phyloP scores from a whole-genome alignment of 1,140 invertebrate genomes.

The Bombus sibiricus region DNA sequence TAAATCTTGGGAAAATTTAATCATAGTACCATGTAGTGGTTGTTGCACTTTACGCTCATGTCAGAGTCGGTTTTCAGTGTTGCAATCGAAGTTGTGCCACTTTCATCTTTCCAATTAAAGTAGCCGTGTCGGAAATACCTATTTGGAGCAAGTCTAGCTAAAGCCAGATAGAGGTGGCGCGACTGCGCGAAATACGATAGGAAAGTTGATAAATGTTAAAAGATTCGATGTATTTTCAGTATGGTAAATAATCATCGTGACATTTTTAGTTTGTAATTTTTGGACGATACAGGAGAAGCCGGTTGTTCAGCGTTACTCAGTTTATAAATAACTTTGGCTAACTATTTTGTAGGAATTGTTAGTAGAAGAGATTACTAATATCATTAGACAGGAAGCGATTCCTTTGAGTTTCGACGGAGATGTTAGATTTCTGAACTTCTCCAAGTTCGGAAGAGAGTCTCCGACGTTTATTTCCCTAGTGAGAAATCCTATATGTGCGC shows the following conservation, averaged over 20 bases:
- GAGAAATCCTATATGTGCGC: slow-evolving; percentile 84
- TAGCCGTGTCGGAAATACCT: background rate
- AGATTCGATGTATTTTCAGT: background rate
- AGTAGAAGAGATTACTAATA: slow-evolving; percentile 83
- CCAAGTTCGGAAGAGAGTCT: slow-evolving; percentile 83
- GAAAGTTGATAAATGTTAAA: slow-evolving; percentile 13
- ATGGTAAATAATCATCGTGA: slow-evolving; percentile 9
- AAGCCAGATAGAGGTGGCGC: background rate
- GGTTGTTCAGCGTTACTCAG: no score
- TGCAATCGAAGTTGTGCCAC: slow-evolving; percentile 44
- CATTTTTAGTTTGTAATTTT: background rate
- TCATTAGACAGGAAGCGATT: slow-evolving; percentile 83
- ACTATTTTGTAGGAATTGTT: slow-evolving; percentile 81
- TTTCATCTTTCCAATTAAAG: slow-evolving; percentile 9
- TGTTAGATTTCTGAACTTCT: slow-evolving; percentile 87
- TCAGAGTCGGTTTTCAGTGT: slow-evolving; percentile 34
- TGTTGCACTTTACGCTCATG: slow-evolving; percentile 30
- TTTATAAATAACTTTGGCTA: background rate
- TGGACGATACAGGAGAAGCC: no score
- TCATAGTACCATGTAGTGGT: background rate
- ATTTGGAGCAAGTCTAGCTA: background rate
- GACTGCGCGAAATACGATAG: background rate
- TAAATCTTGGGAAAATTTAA: slow-evolving; percentile 35
- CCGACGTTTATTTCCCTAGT: slow-evolving; percentile 87
- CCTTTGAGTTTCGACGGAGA: slow-evolving; percentile 86